Conservation (phyloP, 2,797 vertebrate species). For the Ctenosaura bakeri region DNA sequence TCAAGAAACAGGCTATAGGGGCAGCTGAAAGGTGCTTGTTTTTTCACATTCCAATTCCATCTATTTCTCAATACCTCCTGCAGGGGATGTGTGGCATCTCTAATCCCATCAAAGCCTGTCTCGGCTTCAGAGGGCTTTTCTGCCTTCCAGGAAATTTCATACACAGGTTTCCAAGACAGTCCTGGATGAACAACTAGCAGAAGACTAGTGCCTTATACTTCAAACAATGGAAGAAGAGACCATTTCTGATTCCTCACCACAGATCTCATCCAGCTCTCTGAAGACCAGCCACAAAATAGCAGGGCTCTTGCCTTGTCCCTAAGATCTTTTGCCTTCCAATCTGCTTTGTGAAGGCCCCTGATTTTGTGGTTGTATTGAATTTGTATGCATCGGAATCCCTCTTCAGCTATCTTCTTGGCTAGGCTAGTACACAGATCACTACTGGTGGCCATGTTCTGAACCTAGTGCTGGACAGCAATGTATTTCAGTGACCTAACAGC, state of each 20-base stretch:
- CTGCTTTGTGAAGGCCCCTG: not conserved
- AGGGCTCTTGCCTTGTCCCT: not conserved
- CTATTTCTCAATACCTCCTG: constrained; percentile 4
- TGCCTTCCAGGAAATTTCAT: constrained; percentile 19
- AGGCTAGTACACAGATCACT: constrained; percentile 15
- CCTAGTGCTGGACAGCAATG: constrained; percentile 11
- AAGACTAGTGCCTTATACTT: not conserved
- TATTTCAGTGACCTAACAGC: constrained; percentile 11
- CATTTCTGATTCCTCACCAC: constrained; percentile 9
- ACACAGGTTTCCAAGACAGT: constrained; percentile 9
- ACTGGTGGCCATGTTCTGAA: constrained; percentile 21
- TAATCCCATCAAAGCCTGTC: not conserved
- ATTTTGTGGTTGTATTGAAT: constrained; percentile 6
- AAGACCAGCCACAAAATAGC: constrained; percentile 10
- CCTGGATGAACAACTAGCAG: constrained; percentile 5
- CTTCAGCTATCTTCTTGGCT: constrained; percentile 27
- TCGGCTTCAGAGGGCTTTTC: constrained; percentile 11
- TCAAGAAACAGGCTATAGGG: not conserved
- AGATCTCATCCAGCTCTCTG: constrained; percentile 18
- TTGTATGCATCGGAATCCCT: constrained; percentile 5
- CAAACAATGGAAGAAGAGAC: not conserved
- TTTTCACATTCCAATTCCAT: constrained; percentile 9
- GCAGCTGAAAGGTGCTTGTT: not conserved
- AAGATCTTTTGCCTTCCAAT: constrained; percentile 4
- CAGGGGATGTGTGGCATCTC: not conserved